phyloP scores from a whole-genome alignment of 2,888 invertebrate species.

The Altica lythri region DNA sequence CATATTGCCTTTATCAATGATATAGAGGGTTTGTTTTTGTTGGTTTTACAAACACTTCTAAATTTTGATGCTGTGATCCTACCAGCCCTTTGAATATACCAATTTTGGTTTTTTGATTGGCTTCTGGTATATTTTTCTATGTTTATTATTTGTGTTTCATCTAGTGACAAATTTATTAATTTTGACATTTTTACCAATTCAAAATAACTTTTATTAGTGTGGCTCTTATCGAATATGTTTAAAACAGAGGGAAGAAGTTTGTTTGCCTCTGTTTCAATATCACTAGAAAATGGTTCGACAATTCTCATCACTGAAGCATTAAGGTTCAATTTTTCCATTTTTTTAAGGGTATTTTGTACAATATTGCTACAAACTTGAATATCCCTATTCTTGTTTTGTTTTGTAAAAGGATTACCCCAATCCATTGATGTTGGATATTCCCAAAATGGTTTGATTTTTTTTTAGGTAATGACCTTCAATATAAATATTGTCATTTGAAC shows the following conservation, averaged over 20 bases:
- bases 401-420: too few relatives aligned
- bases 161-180: neutral
- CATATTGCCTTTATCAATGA: constrained; percentile 23
- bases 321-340: neutral
- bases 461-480: too few relatives aligned
- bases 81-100: constrained; percentile 21
- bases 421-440: too few relatives aligned
- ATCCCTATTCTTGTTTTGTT: too few relatives aligned
- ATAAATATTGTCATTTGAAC: too few relatives aligned
- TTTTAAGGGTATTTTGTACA: neutral
- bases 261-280: neutral
- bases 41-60: constrained; percentile 14
- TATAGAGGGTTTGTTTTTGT: constrained; percentile 13
- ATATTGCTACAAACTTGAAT: too few relatives aligned
- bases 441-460: too few relatives aligned
- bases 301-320: constrained; percentile 4
- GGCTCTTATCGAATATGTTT: too few relatives aligned
- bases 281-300: constrained; percentile 5
- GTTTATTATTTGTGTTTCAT: constrained; percentile 8
- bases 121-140: constrained; percentile 18
- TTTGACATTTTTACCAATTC: neutral
- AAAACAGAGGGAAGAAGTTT: neutral
- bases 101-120: constrained; percentile 19
- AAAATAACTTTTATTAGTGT: too few relatives aligned
- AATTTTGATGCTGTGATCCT: constrained; percentile 20